A percentile compares a stretch with the other conserved stretches of the same genome.
phyloP scores from a whole-genome alignment of 2,888 invertebrate species.

The Caenorhabditis panamensis region DNA sequence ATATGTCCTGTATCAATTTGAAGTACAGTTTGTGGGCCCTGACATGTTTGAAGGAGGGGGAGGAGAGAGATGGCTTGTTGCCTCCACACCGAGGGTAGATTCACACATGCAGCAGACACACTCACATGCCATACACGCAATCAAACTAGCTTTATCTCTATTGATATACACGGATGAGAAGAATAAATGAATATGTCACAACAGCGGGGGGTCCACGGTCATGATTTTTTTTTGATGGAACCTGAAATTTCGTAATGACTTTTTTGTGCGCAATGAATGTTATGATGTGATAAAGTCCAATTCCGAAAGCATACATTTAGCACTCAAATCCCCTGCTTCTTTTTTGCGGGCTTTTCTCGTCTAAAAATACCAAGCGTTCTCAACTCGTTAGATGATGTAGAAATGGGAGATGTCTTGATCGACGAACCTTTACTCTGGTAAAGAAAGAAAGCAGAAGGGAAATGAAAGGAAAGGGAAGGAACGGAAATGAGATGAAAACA shows the following conservation, averaged over 20 bases:
- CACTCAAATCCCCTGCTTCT: neutral
- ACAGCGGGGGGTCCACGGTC: neutral
- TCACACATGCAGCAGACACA: slow-evolving; percentile 44
- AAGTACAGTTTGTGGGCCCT: slow-evolving; percentile 42
- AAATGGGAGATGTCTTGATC: no score
- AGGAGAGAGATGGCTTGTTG: slow-evolving; percentile 40
- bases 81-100: slow-evolving; percentile 46
- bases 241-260: no score
- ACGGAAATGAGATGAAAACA: neutral
- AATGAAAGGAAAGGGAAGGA: no score
- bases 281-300: no score
- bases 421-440: neutral
- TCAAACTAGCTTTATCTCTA: slow-evolving; percentile 64
- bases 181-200: slow-evolving; percentile 39
- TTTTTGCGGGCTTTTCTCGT: no score
- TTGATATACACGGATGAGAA: slow-evolving; percentile 53
- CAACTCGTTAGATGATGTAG: neutral
- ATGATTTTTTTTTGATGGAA: no score
- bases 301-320: no score
- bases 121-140: slow-evolving; percentile 43
- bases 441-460: no score
- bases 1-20: slow-evolving; percentile 15
- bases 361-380: no score
- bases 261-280: no score
- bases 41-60: slow-evolving; percentile 38